These are phyloP conservation scores for Harpalus rubripes DNA, from an alignment of 2,888 invertebrate genomes.

Conservation along the genomic window DNA sequence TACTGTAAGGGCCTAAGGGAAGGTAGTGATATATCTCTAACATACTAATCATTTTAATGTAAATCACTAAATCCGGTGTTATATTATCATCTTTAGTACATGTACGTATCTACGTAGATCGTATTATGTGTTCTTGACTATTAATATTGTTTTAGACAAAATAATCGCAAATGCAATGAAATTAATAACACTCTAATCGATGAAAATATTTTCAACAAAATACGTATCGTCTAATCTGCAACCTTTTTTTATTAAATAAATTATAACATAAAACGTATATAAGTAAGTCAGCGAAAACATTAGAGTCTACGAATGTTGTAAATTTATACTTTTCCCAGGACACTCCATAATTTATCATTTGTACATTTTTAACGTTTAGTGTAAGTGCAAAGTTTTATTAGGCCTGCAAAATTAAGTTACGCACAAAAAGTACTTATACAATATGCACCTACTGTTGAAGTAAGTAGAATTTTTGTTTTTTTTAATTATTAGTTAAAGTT, in stretches of 20 bases:
- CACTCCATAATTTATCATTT: constrained; percentile 12
- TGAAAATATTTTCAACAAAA: background rate
- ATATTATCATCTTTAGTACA: background rate
- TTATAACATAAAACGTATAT: constrained; percentile 8
- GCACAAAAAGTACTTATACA: background rate
- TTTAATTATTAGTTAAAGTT: constrained; percentile 38
- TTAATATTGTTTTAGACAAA: too few species aligned
- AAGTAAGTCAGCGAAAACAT: constrained; percentile 43
- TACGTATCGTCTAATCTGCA: background rate
- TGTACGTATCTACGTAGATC: background rate
- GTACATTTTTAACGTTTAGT: background rate
- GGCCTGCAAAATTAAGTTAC: constrained; percentile 12
- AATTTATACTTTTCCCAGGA: constrained; percentile 16
- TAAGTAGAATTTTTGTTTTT: background rate
- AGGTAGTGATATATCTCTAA: background rate
- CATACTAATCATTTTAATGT: constrained; percentile 23
- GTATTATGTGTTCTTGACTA: background rate
- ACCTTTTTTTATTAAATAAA: constrained; percentile 25
- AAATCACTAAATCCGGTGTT: background rate
- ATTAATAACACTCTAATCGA: too few species aligned
- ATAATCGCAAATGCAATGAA: too few species aligned
- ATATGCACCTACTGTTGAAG: background rate
- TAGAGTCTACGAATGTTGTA: constrained; percentile 19
- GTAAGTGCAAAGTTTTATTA: constrained; percentile 39
- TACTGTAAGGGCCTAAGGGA: constrained; percentile 20